These are phyloP conservation scores for Meriones psammophilus DNA, from an alignment of 2,797 vertebrate genomes.

Conservation along the genomic window DNA sequence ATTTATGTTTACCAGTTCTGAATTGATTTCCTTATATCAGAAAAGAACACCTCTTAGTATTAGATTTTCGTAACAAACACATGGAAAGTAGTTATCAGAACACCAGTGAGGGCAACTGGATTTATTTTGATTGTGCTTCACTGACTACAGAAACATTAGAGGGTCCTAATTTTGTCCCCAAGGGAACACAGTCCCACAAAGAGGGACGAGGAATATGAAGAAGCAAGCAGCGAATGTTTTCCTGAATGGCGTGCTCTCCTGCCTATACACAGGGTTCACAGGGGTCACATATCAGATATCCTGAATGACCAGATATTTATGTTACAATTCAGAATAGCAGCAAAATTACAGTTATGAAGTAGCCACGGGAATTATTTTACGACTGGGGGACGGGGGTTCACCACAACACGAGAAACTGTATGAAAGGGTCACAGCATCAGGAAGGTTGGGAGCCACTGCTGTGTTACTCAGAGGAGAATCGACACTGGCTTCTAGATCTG, in stretches of 20 bases:
- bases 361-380: not conserved
- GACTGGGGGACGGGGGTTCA: not conserved
- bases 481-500: constrained; percentile 86
- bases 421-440: not conserved
- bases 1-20: constrained; percentile 71
- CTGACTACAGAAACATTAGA: constrained; percentile 82
- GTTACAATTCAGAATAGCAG: not conserved
- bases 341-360: not conserved
- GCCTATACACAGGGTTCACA: not conserved
- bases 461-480: constrained; percentile 83
- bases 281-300: not conserved
- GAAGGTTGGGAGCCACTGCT: not conserved
- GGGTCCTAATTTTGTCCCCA: constrained; percentile 83
- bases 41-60: constrained; percentile 76
- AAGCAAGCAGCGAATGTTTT: constrained; percentile 84
- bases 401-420: not conserved
- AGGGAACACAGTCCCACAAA: constrained; percentile 79
- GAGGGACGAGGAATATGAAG: constrained; percentile 45
- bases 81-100: constrained; percentile 80
- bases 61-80: constrained; percentile 75
- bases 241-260: constrained; percentile 87
- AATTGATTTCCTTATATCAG: constrained; percentile 78
- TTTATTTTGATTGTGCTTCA: constrained; percentile 87
- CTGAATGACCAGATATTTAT: not conserved
- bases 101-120: constrained; percentile 73